Evolutionary conservation across 2,888 invertebrate species (phyloP).

Genomic region (Therioaphis trifolii): DNA sequence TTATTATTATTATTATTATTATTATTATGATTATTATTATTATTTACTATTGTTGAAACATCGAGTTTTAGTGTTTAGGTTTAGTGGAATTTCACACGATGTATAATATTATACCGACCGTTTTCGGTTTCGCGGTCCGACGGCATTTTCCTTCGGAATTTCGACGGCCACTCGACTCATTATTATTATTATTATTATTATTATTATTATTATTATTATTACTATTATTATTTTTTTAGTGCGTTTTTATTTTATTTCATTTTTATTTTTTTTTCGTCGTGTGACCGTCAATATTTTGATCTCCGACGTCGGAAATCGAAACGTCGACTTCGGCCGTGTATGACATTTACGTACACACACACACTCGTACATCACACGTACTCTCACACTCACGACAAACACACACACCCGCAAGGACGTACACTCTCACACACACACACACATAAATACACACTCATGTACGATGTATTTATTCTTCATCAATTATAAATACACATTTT

Average conservation of each 20-base stretch:
- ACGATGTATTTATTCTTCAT: background rate
- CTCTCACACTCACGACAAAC: background rate
- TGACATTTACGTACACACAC: constrained; percentile 2
- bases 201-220: background rate
- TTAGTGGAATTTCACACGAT: constrained; percentile 18
- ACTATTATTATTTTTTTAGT: background rate
- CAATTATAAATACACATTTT: background rate
- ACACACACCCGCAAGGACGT: background rate
- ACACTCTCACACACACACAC: background rate
- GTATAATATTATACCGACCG: background rate
- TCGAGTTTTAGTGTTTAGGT: constrained; percentile 27
- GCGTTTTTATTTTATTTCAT: background rate
- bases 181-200: background rate
- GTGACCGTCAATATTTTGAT: constrained; percentile 11
- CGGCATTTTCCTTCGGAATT: constrained; percentile 33
- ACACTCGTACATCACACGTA: background rate
- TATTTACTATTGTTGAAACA: constrained; percentile 33
- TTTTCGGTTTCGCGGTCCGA: constrained; percentile 58
- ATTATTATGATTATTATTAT: constrained; percentile 40
- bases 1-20: constrained; percentile 29
- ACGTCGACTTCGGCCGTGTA: constrained; percentile 13
- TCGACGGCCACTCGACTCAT: constrained; percentile 20
- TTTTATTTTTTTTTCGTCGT: background rate
- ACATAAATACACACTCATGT: background rate
- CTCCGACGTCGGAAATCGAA: constrained; percentile 49